Evolutionary conservation across 1,140 invertebrate species (phyloP).

Genomic region (Geopemphigus sp.): DNA sequence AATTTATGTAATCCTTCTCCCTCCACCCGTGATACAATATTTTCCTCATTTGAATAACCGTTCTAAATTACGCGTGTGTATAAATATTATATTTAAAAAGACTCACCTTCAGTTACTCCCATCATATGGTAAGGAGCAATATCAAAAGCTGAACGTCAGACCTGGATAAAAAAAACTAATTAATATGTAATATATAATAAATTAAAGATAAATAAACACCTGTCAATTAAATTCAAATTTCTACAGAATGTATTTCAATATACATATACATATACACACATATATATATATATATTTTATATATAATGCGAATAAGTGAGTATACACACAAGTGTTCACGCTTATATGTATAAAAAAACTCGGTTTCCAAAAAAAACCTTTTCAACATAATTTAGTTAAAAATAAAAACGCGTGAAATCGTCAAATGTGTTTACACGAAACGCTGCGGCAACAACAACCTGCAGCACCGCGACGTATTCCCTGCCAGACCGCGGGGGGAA

Average conservation of each 20-base stretch:
- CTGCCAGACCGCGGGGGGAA: not conserved
- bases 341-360: too few relatives aligned
- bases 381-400: not conserved
- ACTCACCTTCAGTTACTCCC: slow-evolving; percentile 49
- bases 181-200: not conserved
- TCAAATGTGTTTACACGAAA: slow-evolving; percentile 14
- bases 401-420: not conserved
- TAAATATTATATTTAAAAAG: not conserved
- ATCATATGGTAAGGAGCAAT: slow-evolving; percentile 49
- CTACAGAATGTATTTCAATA: too few relatives aligned
- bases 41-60: too few relatives aligned
- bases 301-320: too few relatives aligned
- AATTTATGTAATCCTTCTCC: too few relatives aligned
- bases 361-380: too few relatives aligned
- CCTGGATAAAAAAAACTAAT: not conserved
- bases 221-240: not conserved
- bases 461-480: not conserved
- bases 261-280: too few relatives aligned
- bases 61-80: too few relatives aligned
- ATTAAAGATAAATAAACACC: not conserved
- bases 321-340: too few relatives aligned
- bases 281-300: too few relatives aligned
- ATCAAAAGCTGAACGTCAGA: slow-evolving; percentile 10
- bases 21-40: too few relatives aligned
- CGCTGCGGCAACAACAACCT: not conserved